Evolutionary conservation across 2,113 vertebrate species (phyloP).

Genomic region (Epinephelus moara): DNA sequence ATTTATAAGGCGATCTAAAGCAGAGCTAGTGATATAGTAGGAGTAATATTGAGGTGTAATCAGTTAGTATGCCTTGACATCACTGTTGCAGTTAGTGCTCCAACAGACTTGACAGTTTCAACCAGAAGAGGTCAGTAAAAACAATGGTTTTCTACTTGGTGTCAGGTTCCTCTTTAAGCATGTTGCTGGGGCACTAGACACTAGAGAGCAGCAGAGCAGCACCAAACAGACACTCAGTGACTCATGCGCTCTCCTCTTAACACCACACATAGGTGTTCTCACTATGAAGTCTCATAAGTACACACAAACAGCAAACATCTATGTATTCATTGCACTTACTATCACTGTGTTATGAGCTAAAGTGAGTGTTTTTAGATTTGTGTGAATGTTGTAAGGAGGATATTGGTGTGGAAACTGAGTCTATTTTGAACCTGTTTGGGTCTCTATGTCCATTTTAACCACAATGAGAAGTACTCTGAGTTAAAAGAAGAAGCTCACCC

Average conservation of each 20-base stretch:
- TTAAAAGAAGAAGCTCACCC: slow-evolving; percentile 4
- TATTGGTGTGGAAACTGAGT: not conserved
- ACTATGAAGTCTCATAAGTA: not conserved
- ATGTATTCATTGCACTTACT: not conserved
- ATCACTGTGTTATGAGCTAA: not conserved
- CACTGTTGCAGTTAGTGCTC: not conserved
- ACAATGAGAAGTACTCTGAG: not conserved
- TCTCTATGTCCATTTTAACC: not conserved
- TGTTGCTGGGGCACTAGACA: slow-evolving; percentile 14
- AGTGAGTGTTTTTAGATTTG: not conserved
- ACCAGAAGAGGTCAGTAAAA: slow-evolving; percentile 48
- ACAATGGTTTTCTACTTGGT: not conserved
- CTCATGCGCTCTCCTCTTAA: not conserved
- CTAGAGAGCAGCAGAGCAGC: slow-evolving; percentile 65
- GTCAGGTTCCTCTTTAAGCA: not conserved
- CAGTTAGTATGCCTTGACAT: not conserved
- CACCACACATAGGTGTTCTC: not conserved
- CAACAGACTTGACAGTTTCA: slow-evolving; percentile 1
- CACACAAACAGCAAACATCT: not conserved
- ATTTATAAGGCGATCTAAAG: slow-evolving; percentile 1
- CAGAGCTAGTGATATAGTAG: not conserved
- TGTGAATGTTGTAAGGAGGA: slow-evolving; percentile 2
- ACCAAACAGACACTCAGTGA: slow-evolving; percentile 3
- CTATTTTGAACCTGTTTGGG: not conserved
- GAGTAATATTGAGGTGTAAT: not conserved